Conservation (phyloP, 30 jellyfish, hydroid and myxozoan species). For the Turritopsis rubra region DNA sequence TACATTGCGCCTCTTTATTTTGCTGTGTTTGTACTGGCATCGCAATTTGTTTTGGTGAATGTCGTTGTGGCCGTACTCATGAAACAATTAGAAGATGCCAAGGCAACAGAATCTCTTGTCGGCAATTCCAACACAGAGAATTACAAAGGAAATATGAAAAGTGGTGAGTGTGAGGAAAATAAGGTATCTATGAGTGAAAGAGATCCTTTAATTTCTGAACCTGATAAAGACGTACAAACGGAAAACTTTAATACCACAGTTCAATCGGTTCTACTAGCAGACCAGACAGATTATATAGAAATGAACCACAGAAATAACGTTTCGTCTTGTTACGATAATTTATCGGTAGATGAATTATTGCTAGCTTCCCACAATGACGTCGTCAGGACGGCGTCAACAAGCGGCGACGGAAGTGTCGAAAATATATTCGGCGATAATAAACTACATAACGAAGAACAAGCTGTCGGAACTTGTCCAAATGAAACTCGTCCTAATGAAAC, state of each 20-base stretch:
- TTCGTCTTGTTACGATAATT: not conserved
- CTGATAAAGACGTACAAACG: not conserved
- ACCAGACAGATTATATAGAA: not conserved
- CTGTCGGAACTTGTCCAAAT: not conserved
- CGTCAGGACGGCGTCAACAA: not conserved
- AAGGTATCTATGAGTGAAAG: not conserved
- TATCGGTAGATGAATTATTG: not conserved
- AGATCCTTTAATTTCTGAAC: not conserved
- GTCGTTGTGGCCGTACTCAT: conserved; percentile 97
- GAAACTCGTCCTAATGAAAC: too few relatives aligned
- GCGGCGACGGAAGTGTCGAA: not conserved
- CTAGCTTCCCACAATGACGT: not conserved
- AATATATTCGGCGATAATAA: not conserved
- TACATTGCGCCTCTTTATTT: conserved; percentile 85
- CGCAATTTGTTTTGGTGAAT: conserved; percentile 93
- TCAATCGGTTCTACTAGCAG: not conserved
- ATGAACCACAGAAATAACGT: not conserved
- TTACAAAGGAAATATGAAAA: not conserved
- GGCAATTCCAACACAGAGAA: not conserved
- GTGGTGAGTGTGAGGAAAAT: not conserved
- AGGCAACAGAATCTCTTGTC: not conserved
- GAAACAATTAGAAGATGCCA: conserved; percentile 94
- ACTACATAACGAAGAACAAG: not conserved
- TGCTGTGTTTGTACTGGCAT: conserved; percentile 81
- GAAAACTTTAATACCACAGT: not conserved